These are phyloP conservation scores for Pseudoatta argentina DNA, from an alignment of 1,140 invertebrate genomes.

Conservation along the genomic window DNA sequence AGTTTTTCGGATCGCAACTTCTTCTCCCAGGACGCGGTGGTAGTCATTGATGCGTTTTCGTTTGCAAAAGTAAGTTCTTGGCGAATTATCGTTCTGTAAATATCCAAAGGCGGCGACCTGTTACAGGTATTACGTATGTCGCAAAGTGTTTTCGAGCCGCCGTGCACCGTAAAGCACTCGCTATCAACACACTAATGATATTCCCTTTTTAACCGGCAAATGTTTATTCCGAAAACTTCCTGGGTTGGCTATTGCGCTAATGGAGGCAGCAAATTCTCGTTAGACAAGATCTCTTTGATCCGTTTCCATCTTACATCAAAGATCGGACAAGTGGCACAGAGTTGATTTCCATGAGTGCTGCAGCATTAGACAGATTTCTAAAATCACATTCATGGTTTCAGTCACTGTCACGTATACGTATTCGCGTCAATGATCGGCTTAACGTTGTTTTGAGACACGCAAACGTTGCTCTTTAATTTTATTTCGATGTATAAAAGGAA, in stretches of 20 bases:
- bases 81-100: conserved; percentile 35
- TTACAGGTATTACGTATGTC: conserved; percentile 20
- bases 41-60: conserved; percentile 25
- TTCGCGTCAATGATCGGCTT: neutral
- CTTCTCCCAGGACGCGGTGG: conserved; percentile 5
- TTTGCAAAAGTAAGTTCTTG: conserved; percentile 23
- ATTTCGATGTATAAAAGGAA: conserved; percentile 27
- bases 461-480: conserved; percentile 42
- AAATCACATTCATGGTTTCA: conserved; percentile 14
- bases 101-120: conserved; percentile 11
- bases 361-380: conserved; percentile 3
- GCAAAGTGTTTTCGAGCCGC: conserved; percentile 21
- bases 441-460: conserved; percentile 4
- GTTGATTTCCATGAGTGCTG: neutral
- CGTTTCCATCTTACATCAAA: conserved; percentile 14
- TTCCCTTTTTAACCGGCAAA: conserved; percentile 54
- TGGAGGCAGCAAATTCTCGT: conserved; percentile 63
- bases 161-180: conserved; percentile 9
- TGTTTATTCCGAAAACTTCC: conserved; percentile 38
- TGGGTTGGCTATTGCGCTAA: conserved; percentile 44
- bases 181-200: conserved; percentile 45
- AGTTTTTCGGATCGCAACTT: conserved; percentile 52
- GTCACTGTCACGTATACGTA: neutral
- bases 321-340: neutral
- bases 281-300: conserved; percentile 56